phyloP scores from a whole-genome alignment of 2,797 vertebrate genomes.

The Gambelia wislizenii region DNA sequence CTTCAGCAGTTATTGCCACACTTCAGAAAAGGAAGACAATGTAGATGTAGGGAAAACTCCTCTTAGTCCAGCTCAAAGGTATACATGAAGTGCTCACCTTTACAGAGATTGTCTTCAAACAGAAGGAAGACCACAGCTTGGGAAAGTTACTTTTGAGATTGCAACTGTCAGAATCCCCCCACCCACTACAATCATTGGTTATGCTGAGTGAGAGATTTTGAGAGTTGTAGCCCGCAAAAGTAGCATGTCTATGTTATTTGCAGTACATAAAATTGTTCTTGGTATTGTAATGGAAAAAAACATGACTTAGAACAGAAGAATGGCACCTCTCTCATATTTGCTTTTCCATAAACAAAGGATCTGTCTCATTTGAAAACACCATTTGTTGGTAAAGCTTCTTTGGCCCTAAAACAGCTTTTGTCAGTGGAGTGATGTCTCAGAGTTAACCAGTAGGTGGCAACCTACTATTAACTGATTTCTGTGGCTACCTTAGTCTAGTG shows the following conservation, averaged over 20 bases:
- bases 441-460: slow-evolving; percentile 81
- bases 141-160: too few species aligned
- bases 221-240: too few species aligned
- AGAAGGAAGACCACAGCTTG: neutral
- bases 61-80: neutral
- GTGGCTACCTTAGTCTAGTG: neutral
- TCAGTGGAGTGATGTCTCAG: slow-evolving; percentile 44
- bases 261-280: too few species aligned
- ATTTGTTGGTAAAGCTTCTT: neutral
- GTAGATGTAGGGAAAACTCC: neutral
- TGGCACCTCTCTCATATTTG: neutral
- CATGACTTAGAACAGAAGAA: neutral
- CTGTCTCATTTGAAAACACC: neutral
- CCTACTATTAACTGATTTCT: slow-evolving; percentile 77
- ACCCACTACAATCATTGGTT: too few species aligned
- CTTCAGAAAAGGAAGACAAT: neutral
- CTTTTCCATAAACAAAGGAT: neutral
- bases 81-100: neutral
- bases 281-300: neutral
- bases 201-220: too few species aligned
- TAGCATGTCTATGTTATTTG: too few species aligned
- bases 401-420: neutral
- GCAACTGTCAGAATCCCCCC: too few species aligned
- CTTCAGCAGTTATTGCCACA: neutral
- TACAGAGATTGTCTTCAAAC: neutral